phyloP scores from a whole-genome alignment of 2,888 invertebrate genomes.

The Hecatera dysodea region DNA sequence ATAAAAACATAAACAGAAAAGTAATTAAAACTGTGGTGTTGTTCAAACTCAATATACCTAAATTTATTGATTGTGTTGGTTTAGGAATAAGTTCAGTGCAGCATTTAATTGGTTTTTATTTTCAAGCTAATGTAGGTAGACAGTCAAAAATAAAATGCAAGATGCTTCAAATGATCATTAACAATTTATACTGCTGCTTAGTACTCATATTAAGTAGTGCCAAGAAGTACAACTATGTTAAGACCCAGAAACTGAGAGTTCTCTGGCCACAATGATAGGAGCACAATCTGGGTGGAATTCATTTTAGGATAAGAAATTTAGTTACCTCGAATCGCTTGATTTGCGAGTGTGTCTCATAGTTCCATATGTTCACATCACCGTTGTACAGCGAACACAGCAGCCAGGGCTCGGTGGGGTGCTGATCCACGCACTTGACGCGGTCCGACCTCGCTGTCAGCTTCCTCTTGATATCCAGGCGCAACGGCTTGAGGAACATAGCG shows the following conservation, averaged over 20 bases:
- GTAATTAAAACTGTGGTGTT: constrained; percentile 9
- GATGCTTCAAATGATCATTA: neutral
- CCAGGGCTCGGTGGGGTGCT: constrained; percentile 99
- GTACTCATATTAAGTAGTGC: neutral
- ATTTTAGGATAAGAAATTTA: neutral
- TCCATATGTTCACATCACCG: constrained; percentile 99
- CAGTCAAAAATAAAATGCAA: neutral
- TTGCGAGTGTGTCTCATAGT: constrained; percentile 98
- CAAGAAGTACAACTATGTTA: neutral
- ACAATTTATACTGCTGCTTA: neutral
- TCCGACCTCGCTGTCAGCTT: constrained; percentile 99
- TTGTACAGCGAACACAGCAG: constrained; percentile 99
- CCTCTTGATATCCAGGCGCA: constrained; percentile 99
- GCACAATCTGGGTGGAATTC: neutral
- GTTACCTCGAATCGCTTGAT: constrained; percentile 96
- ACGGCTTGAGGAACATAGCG: constrained; percentile 92
- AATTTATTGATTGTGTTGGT: neutral
- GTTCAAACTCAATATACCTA: neutral
- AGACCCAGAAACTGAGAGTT: neutral
- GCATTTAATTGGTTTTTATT: too few relatives aligned
- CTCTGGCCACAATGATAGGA: neutral
- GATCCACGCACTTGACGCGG: constrained; percentile 99
- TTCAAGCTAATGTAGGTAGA: too few relatives aligned
- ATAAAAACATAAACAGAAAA: constrained; percentile 13
- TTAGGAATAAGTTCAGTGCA: neutral